These are phyloP conservation scores for Eidolon helvum DNA, from an alignment of 2,113 vertebrate species.

Conservation along the genomic window DNA sequence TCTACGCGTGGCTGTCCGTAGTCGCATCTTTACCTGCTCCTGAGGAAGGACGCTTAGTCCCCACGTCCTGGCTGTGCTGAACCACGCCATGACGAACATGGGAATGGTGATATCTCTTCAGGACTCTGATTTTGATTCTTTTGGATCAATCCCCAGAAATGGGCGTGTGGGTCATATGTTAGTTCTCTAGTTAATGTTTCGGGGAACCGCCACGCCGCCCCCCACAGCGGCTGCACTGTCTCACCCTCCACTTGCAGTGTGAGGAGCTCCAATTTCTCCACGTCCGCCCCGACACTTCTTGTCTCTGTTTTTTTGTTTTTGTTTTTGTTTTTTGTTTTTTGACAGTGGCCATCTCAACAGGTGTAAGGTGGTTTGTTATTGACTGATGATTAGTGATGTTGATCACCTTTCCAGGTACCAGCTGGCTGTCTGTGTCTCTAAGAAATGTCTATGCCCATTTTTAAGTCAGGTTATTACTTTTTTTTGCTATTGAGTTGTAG, in stretches of 20 bases:
- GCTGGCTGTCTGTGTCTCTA: not conserved
- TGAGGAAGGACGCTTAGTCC: not conserved
- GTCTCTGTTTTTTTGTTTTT: not conserved
- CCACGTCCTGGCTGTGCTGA: not conserved
- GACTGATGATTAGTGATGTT: not conserved
- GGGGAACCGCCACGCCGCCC: rapidly evolving
- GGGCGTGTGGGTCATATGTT: not conserved
- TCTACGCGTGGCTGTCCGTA: too few relatives aligned
- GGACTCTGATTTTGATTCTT: not conserved
- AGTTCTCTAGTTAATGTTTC: not conserved
- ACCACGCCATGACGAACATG: not conserved
- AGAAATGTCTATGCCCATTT: too few relatives aligned
- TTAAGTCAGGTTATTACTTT: not conserved
- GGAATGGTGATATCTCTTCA: not conserved
- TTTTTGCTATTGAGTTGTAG: not conserved
- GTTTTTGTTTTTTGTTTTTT: too few relatives aligned
- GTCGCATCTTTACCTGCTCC: not conserved
- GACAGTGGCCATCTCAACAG: rapidly evolving
- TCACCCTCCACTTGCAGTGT: not conserved
- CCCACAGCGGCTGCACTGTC: too few relatives aligned
- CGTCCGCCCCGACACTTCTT: not conserved
- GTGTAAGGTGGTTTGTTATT: not conserved
- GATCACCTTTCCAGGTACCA: not conserved
- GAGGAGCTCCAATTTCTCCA: not conserved
- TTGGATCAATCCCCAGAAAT: not conserved